Evolutionary conservation across 2,888 invertebrate species (phyloP), one percentile per base, ranked within the genome.

Genomic region (Dynastes hyllus): DNA sequence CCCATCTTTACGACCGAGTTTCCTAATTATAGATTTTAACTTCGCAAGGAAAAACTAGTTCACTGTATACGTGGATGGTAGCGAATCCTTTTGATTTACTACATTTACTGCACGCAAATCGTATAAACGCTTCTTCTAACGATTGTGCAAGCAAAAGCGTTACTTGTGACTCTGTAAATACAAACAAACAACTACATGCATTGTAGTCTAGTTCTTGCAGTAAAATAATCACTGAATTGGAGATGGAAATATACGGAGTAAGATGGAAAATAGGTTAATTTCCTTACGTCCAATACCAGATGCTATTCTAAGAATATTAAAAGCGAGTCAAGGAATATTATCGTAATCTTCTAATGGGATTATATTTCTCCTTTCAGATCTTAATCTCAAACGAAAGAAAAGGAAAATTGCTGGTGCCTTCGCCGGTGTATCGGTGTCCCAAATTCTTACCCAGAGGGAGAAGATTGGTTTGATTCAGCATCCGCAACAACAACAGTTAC

Each of bases 381-480:
- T 71, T 45, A 78, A 89, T 84, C 84, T 92, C 87, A 94, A 93
- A 88, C 88, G 90, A 82, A 94, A 93, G 89, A 91, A 92, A 87
- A 91, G 92, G 89, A 92, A 92, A 88, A 90, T 92, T 82, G 89
- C 91, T 66, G 90, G 92, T 80, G 91, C 92, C 82, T 91, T 91
- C 86, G 89, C 91, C 79, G 93, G 92, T 81, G 91, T 92, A 85
- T 92, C 92, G 83, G 92, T 93, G 78, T 92, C 93, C 77, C 93
- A 93, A 88, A 89, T 94, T 84, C 90, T 93, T 89, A 92, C 92
- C 81, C 93, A 93, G 85, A 90, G 92, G 84, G 93, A 93, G 86
- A 91, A 92, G 86, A 87, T 92, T 83, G 89, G 88, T 73, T 87
- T 89, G 87, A 88, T 90, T 85, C 89, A 92, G 89, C 87, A 90